Evolutionary conservation across 2,797 vertebrate genomes (phyloP).

Genomic region (Cirrhinus mrigala): DNA sequence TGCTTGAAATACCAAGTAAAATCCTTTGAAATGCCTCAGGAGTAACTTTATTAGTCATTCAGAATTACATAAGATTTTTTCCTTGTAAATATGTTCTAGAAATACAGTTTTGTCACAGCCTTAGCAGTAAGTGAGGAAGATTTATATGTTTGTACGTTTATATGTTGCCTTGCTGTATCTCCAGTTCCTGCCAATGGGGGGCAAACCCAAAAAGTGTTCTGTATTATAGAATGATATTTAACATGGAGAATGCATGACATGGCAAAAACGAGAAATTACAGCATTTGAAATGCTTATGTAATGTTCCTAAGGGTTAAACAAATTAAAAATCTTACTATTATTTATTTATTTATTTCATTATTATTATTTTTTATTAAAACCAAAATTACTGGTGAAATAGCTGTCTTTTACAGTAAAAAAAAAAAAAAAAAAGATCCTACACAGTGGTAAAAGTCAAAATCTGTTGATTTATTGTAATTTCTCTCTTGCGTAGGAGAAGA

Average conservation of each 20-base stretch:
- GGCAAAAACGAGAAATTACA: slow-evolving; percentile 1
- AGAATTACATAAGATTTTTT: neutral
- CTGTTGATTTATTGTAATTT: neutral
- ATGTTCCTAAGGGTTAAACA: neutral
- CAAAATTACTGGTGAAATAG: neutral
- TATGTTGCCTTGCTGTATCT: slow-evolving; percentile 13
- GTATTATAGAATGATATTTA: neutral
- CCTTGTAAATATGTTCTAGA: neutral
- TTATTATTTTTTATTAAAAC: no score
- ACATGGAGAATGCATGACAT: slow-evolving; percentile 20
- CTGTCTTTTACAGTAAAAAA: neutral
- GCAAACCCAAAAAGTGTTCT: slow-evolving; percentile 28
- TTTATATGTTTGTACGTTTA: neutral
- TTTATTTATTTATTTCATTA: no score
- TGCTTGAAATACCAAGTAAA: neutral
- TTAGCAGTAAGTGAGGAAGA: neutral
- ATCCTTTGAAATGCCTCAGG: neutral
- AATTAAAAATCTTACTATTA: no score
- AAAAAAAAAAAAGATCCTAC: neutral
- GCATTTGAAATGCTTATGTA: neutral
- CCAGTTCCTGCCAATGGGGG: slow-evolving; percentile 28
- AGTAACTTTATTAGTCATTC: neutral
- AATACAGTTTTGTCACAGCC: neutral
- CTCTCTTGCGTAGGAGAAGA: neutral
- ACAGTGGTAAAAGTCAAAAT: neutral